phyloP scores from a whole-genome alignment of 2,113 vertebrate genomes.

The Apistogramma diplotaenia region DNA sequence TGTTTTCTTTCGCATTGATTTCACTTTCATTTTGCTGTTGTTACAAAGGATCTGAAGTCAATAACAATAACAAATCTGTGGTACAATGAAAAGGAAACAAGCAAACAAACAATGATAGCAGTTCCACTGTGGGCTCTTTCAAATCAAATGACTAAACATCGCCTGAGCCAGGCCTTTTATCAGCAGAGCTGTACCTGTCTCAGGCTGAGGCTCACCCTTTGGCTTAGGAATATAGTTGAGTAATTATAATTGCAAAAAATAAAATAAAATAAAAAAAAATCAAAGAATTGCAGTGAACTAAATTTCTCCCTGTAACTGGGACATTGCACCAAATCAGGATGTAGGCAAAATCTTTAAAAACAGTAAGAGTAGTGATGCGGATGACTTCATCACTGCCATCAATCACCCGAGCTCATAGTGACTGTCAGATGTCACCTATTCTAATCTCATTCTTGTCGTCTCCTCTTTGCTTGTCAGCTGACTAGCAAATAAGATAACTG shows the following conservation, averaged over 20 bases:
- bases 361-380: slow-evolving; percentile 7
- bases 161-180: background rate
- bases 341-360: slow-evolving; percentile 34
- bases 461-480: background rate
- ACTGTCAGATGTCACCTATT: slow-evolving; percentile 44
- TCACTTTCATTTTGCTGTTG: slow-evolving; percentile 4
- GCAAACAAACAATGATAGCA: slow-evolving; percentile 3
- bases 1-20: slow-evolving; percentile 20
- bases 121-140: background rate
- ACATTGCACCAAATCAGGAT: slow-evolving; percentile 29
- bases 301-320: background rate
- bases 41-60: slow-evolving; percentile 15
- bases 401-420: slow-evolving; percentile 48
- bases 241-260: background rate
- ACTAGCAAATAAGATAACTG: slow-evolving; percentile 41
- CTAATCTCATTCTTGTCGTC: slow-evolving; percentile 27
- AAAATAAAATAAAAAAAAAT: background rate
- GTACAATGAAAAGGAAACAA: background rate
- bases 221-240: background rate
- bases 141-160: background rate
- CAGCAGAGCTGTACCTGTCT: background rate
- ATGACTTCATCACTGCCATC: slow-evolving; percentile 48
- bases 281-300: background rate
- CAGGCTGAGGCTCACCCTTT: background rate
- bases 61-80: background rate